These are phyloP conservation scores for Potamilus streckersoni DNA, from an alignment of 1,140 invertebrate genomes.

Conservation along the genomic window DNA sequence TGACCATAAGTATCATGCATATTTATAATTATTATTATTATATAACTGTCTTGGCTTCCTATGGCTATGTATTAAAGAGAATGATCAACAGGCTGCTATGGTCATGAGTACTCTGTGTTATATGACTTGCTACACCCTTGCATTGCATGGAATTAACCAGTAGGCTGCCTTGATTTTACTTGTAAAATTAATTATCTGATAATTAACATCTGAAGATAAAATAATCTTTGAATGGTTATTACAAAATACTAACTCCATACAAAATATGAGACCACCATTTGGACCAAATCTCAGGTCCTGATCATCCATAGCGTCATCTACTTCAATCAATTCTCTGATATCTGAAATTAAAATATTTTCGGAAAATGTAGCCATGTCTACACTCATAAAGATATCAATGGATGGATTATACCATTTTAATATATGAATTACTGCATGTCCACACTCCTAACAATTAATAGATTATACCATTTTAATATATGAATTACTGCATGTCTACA, in stretches of 20 bases:
- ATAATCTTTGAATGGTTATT: too few species aligned
- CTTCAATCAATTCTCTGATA: slow-evolving; percentile 91
- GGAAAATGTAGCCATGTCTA: slow-evolving; percentile 1
- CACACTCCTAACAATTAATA: not conserved
- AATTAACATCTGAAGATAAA: too few species aligned
- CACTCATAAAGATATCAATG: not conserved
- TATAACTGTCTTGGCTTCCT: too few species aligned
- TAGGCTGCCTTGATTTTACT: too few species aligned
- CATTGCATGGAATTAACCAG: too few species aligned
- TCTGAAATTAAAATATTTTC: slow-evolving; percentile 71
- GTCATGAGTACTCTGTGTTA: too few species aligned
- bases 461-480: not conserved
- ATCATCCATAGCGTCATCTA: slow-evolving; percentile 98
- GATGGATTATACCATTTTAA: not conserved
- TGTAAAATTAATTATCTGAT: too few species aligned
- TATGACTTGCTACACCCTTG: too few species aligned
- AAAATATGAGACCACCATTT: slow-evolving; percentile 97
- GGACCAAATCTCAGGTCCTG: slow-evolving; percentile 95
- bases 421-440: not conserved
- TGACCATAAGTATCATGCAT: too few species aligned
- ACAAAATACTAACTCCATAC: slow-evolving; percentile 84
- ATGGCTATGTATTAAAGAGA: too few species aligned
- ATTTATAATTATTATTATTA: too few species aligned
- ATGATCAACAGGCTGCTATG: too few species aligned
- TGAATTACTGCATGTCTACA: not conserved